phyloP scores from a whole-genome alignment of 92 coral and sea anemone genomes.

The Porites cylindrica region DNA sequence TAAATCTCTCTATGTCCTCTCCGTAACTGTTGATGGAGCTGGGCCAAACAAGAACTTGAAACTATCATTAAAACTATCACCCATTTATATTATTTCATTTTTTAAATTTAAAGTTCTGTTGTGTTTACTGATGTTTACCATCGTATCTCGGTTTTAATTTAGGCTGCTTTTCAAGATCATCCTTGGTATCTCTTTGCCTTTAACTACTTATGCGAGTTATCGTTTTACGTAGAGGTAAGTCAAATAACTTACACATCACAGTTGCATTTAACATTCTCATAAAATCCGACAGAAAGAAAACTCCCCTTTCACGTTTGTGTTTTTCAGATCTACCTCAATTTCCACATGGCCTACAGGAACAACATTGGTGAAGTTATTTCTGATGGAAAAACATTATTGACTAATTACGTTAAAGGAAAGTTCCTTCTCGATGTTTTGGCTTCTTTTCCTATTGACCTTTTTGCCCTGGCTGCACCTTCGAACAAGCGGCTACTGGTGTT shows the following conservation, averaged over 20 bases:
- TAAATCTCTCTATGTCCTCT: too few relatives aligned
- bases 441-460: conserved; percentile 84
- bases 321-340: conserved; percentile 78
- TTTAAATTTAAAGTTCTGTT: too few relatives aligned
- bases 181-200: conserved; percentile 72
- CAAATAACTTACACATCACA: not conserved
- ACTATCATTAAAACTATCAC: too few relatives aligned
- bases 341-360: conserved; percentile 80
- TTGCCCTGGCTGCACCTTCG: conserved; percentile 82
- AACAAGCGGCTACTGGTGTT: conserved; percentile 66
- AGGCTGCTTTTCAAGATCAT: conserved; percentile 88
- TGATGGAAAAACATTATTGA: conserved; percentile 65
- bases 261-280: not conserved
- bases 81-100: too few relatives aligned
- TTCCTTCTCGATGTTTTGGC: conserved; percentile 78
- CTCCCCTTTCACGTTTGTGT: not conserved
- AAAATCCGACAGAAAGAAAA: too few relatives aligned
- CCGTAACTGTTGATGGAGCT: too few relatives aligned
- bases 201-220: conserved; percentile 76
- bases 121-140: not conserved
- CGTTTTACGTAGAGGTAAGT: conserved; percentile 79
- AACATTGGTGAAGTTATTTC: conserved; percentile 77
- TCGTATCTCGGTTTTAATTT: not conserved
- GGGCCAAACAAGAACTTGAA: too few relatives aligned
- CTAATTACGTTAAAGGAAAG: conserved; percentile 77